phyloP scores from a whole-genome alignment of 1,140 invertebrate genomes.

The Tetramorium simillimum region DNA sequence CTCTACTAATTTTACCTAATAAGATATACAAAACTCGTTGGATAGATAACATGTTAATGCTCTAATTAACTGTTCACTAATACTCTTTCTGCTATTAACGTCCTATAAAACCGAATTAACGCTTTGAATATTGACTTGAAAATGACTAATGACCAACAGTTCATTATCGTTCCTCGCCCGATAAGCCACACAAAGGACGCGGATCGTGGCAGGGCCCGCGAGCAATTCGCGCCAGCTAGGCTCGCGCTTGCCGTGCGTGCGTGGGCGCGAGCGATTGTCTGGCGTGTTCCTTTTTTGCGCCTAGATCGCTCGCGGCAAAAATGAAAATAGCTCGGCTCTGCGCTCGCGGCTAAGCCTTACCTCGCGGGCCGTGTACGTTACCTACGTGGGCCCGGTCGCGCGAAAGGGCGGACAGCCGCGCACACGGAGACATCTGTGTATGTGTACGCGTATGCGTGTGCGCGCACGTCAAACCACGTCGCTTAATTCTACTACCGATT shows the following conservation, averaged over 20 bases:
- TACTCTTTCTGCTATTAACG: background rate
- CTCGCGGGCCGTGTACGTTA: background rate
- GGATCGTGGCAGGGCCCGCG: background rate
- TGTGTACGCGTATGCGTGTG: conserved; percentile 50
- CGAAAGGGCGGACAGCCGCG: conserved; percentile 74
- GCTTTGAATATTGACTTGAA: background rate
- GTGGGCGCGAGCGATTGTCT: conserved; percentile 70
- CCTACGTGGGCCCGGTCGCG: conserved; percentile 33
- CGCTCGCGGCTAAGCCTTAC: conserved; percentile 38
- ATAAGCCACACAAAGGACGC: conserved; percentile 28
- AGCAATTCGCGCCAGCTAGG: conserved; percentile 17
- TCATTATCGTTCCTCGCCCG: conserved; percentile 22
- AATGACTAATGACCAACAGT: conserved; percentile 24
- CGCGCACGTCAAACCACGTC: conserved; percentile 53
- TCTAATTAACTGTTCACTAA: too few relatives aligned
- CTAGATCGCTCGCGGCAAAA: conserved; percentile 76
- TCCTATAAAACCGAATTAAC: background rate
- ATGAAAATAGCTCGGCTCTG: conserved; percentile 66
- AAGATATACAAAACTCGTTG: too few relatives aligned
- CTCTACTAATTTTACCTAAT: too few relatives aligned
- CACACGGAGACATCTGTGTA: conserved; percentile 21
- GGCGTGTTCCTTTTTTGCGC: conserved; percentile 69
- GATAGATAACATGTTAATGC: too few relatives aligned
- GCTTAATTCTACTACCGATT: conserved; percentile 58
- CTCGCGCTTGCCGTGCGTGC: conserved; percentile 16